Conservation (phyloP, 2,888 invertebrate genomes). For the Cephus rjabovi region DNA sequence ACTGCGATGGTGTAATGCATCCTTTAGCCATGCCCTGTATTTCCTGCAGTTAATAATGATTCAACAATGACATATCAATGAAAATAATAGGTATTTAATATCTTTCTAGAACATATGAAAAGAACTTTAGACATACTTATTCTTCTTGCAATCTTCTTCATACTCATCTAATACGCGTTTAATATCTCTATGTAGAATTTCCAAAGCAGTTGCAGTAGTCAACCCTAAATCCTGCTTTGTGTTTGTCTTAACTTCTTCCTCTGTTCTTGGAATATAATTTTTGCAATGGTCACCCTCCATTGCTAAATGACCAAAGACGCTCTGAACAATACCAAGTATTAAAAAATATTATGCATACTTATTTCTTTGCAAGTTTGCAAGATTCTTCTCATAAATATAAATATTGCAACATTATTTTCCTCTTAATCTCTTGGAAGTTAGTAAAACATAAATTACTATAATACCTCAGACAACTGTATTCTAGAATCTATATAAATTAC, state of each 20-base stretch:
- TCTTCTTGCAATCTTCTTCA: constrained; percentile 71
- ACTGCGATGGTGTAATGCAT: constrained; percentile 70
- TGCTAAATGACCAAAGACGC: constrained; percentile 16
- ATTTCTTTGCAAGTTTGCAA: not conserved
- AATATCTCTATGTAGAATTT: constrained; percentile 79
- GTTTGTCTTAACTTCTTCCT: constrained; percentile 34
- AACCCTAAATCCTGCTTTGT: constrained; percentile 67
- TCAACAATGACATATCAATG: not conserved
- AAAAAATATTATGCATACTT: not conserved
- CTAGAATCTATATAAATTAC: not conserved
- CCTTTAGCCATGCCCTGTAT: constrained; percentile 68
- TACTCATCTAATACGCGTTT: constrained; percentile 74
- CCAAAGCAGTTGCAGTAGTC: constrained; percentile 77
- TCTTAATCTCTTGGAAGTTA: not conserved
- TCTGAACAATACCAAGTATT: not conserved
- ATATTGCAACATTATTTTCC: not conserved
- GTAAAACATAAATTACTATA: not conserved
- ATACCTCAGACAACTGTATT: not conserved
- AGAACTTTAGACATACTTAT: constrained; percentile 62
- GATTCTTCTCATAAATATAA: not conserved
- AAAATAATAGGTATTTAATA: constrained; percentile 2
- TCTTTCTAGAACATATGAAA: not conserved
- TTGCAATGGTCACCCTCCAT: constrained; percentile 48
- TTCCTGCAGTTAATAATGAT: constrained; percentile 62
- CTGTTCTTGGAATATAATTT: constrained; percentile 26